Evolutionary conservation across 2,888 invertebrate genomes (phyloP), one percentile per base, ranked within the genome.

Genomic region (Pristionchus fissidentatus): DNA sequence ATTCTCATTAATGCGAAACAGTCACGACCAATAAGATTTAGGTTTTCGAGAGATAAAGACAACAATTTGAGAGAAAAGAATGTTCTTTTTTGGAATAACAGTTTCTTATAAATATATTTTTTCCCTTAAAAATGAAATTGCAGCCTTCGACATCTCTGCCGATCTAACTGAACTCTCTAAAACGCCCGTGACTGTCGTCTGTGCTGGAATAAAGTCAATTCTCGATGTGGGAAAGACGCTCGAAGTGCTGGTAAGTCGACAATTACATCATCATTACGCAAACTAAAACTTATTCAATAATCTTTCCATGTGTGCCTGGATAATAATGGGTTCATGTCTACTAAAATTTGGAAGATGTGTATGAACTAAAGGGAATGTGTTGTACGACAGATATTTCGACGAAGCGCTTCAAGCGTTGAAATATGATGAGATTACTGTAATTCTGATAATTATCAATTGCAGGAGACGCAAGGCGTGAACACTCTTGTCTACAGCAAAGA

Each of bases 201-300:
- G 97, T 89, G 96, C 97, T 91, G 99, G 99, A 0, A 95, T 97
- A 83, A 99, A 99, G 93, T 97, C 98, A 32, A 98, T 99, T 90
- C 94, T 99, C 84, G 99, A 99, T 93, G 96, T 99, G 89, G 95
- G 95, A 4, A 95, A 95, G 92, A 98, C 98, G 0, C 94, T 99
- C 75, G 98, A 99, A 93, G 97, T 95, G 93, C 94, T 99, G 94
- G 97, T 96, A 93, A 93, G 93, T 92, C 60, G 7, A 5, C 22
- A 62, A 32, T 62, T 22, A 5, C 55, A 2, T 66, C 66, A 66
- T 55, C n/a, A 22, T 55, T 7, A 46, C 15, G 46, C 46, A 15
- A 15, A 46, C 46, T 46, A 15, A 46, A 46, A 10, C 19, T 19
- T 15, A 15, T 49, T 19, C 60, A 46, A 46, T 15, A 46, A 46